A percentile compares a stretch with the other conserved stretches of the same genome.
Conservation (phyloP, 2,888 invertebrate species). For the Adela reaumurella region DNA sequence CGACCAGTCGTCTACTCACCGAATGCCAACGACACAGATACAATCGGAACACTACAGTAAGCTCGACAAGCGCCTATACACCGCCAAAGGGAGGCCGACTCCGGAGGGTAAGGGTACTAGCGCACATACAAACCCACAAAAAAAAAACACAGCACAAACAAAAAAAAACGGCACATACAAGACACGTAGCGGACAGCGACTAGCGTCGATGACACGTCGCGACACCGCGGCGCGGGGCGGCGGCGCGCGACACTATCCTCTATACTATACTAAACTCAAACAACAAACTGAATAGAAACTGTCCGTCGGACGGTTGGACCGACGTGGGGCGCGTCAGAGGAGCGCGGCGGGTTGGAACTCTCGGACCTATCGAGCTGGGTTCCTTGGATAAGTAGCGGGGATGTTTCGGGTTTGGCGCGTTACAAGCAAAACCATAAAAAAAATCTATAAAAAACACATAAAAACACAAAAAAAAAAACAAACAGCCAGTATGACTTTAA, state of each 20-base stretch:
- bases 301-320: conserved; percentile 11
- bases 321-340: conserved; percentile 15
- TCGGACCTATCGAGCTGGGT: conserved; percentile 23
- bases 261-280: not conserved
- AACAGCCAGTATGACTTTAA: conserved; percentile 56
- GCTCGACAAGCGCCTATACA: not conserved
- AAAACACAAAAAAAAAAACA: conserved; percentile 35
- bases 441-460: conserved; percentile 35
- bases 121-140: not conserved
- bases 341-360: not conserved
- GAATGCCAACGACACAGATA: not conserved
- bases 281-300: not conserved
- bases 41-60: not conserved
- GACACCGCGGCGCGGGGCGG: conserved; percentile 32
- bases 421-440: conserved; percentile 46
- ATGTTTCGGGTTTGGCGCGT: conserved; percentile 45
- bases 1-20: not conserved
- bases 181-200: not conserved
- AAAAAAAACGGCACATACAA: not conserved
- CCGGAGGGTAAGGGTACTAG: not conserved
- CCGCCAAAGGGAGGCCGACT: not conserved
- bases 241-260: conserved; percentile 13
- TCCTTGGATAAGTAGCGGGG: conserved; percentile 43
- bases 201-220: conserved; percentile 3
- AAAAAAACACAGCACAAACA: not conserved